Base-by-base conservation (phyloP, 1,140 invertebrate genomes). In the Anthonomus grandis region DNA sequence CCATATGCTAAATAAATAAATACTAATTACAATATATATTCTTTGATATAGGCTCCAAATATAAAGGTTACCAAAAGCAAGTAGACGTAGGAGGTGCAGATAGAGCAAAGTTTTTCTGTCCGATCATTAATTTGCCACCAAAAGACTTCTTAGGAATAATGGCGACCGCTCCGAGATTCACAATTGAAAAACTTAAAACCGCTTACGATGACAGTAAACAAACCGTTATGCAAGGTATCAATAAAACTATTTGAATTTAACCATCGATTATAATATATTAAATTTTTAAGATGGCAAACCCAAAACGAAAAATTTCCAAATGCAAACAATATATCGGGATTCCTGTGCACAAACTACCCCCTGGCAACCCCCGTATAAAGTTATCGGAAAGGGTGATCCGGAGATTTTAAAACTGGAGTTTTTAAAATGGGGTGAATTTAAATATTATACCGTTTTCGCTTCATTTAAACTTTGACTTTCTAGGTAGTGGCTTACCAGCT, bases 341-440 rank as follows among this genome's bases (percentile, higher is more conserved):
- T 83, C 82, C 3, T 87, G 87, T 62, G 78, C 84, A 10, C 89
- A 91, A 73, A 91, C 90, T 1, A 72, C 79, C 22, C 88, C 89
- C 0, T 91, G 89, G 81, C 81, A 87, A 46, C 79, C 83, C 0
- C 74, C 79, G 23, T 83, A 79, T 64, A 77, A 77, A 15, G 67
- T 81, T 0, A 76, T 77, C 22, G 65, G 78, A 0, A 60, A 62
- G 0, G 74, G 72, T 12, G 65, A 74, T 31, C 83, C 84, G 12
- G 83, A 86, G 69, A 74, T 86, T 2, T 67, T 86, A 3, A 81
- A 78, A 27, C 64, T 86, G 34, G 81, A 83, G 19, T 79, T 81
- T 47, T 67, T 86, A 18, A 77, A 81, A 59, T 85, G 80, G 78
- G 82, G 79, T 79, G 49, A 61, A 70, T 52, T 21, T 8, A 12